Conservation (phyloP, 2,888 invertebrate species). For the Halocaridina rubra region DNA sequence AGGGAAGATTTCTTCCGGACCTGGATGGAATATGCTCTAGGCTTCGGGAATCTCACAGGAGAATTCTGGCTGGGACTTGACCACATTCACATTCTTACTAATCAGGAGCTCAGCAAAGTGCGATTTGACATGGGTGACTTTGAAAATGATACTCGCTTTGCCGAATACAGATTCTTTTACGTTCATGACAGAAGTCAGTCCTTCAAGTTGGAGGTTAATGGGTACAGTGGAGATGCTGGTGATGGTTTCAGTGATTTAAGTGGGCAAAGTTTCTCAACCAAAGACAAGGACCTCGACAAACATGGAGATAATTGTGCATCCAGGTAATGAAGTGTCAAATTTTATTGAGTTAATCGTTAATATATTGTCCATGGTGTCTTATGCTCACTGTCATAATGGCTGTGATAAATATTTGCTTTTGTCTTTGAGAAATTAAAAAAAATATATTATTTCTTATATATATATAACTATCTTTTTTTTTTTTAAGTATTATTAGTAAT, state of each 20-base stretch:
- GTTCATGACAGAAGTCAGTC: not conserved
- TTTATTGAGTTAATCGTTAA: too few relatives aligned
- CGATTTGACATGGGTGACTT: slow-evolving; percentile 44
- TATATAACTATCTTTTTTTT: too few relatives aligned
- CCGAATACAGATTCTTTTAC: slow-evolving; percentile 8
- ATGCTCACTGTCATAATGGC: too few relatives aligned
- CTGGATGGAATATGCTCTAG: slow-evolving; percentile 48
- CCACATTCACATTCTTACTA: slow-evolving; percentile 43
- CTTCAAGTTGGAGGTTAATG: not conserved
- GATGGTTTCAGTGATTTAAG: not conserved
- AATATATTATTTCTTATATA: too few relatives aligned
- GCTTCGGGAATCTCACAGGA: slow-evolving; percentile 41
- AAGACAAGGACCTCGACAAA: slow-evolving; percentile 4
- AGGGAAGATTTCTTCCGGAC: slow-evolving; percentile 29
- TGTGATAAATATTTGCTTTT: too few relatives aligned
- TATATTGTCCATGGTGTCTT: too few relatives aligned
- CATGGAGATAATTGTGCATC: not conserved
- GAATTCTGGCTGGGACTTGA: slow-evolving; percentile 57
- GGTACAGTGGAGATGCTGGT: slow-evolving; percentile 15
- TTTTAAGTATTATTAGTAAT: too few relatives aligned
- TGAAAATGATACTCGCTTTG: slow-evolving; percentile 9
- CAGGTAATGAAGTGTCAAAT: too few relatives aligned
- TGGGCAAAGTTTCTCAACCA: not conserved
- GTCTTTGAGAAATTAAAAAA: too few relatives aligned
- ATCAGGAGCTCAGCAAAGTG: slow-evolving; percentile 26